Evolutionary conservation across 2,113 vertebrate genomes (phyloP), one percentile per base, ranked within the genome.

Genomic region (mouse (Mus musculus)): DNA sequence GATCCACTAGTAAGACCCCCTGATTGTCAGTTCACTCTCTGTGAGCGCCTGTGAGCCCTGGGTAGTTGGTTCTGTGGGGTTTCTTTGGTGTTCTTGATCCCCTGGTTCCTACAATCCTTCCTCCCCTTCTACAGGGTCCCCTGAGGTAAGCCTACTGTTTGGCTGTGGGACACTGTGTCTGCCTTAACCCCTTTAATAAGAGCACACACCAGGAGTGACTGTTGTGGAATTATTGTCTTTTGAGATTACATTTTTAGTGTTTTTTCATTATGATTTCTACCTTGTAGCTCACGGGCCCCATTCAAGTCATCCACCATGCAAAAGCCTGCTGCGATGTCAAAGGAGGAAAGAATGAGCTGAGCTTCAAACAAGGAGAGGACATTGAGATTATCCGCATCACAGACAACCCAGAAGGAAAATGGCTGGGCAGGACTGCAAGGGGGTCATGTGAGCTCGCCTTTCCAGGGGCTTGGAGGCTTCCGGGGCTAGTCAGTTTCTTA

Each of bases 331-430:
- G 96, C 76, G 99, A 99, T 95, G 97, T 98, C 98, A 99, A 97
- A 97, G 99, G 99, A 73, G 98, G 98, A 22, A 99, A 99, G 98
- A 99, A 98, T 28, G 99, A 99, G 22, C 98, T 99, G 52, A 98
- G 95, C 78, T 88, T 99, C 97, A 99, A 99, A 97, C 99, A 99
- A 89, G 99, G 99, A 49, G 99, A 99, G 3, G 81, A 97, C 6
- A 98, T 99, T 73, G 99, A 99, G 98, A 99, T 99, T 24, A 99
- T 99, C 65, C 99, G 99, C 13, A 98, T 99, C 77, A 99, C 98
- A 13, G 99, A 99, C 92, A 99, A 99, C 90, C 99, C 99, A 1
- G 99, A 99, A 98, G 99, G 99, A 17, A 99, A 99, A 85, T 99
- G 99, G 99, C 89, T 99, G 95, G 99, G 98, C 91, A 98, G 99